Conservation (phyloP, 1,140 invertebrate species). For the Armadillidium nasatum region DNA sequence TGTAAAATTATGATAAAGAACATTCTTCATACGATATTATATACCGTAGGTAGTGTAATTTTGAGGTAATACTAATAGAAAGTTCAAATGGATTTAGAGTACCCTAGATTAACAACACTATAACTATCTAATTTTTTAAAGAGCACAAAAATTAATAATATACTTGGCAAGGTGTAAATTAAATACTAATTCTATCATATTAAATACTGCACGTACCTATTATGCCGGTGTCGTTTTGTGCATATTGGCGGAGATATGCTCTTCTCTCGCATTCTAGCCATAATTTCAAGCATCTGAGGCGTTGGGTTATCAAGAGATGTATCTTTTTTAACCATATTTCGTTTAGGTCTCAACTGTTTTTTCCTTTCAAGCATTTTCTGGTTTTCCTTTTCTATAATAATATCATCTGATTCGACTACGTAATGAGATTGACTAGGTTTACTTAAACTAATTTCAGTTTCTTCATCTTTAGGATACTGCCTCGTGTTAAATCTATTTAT, state of each 20-base stretch:
- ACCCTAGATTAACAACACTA: too few species aligned
- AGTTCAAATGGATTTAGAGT: too few species aligned
- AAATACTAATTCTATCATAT: too few species aligned
- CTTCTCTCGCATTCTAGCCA: constrained; percentile 45
- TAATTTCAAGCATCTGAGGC: constrained; percentile 45
- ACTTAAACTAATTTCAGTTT: constrained; percentile 39
- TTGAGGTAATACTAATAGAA: too few species aligned
- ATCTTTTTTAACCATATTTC: constrained; percentile 36
- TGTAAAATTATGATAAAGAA: too few species aligned
- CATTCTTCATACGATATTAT: too few species aligned
- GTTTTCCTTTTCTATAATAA: constrained; percentile 43
- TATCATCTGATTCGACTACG: constrained; percentile 33
- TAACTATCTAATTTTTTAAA: too few species aligned
- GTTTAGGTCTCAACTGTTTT: constrained; percentile 36
- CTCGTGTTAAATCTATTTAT: constrained; percentile 38
- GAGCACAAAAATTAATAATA: too few species aligned
- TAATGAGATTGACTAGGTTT: constrained; percentile 35
- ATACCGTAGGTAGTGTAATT: too few species aligned
- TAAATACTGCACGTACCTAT: constrained; percentile 26
- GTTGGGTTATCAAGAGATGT: constrained; percentile 45
- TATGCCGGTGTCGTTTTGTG: constrained; percentile 40
- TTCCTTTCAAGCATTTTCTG: constrained; percentile 40
- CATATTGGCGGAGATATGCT: constrained; percentile 40
- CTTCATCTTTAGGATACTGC: constrained; percentile 35
- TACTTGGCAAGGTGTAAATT: too few species aligned